These are phyloP conservation scores for Masticophis lateralis DNA, from an alignment of 2,797 vertebrate species.

Conservation along the genomic window DNA sequence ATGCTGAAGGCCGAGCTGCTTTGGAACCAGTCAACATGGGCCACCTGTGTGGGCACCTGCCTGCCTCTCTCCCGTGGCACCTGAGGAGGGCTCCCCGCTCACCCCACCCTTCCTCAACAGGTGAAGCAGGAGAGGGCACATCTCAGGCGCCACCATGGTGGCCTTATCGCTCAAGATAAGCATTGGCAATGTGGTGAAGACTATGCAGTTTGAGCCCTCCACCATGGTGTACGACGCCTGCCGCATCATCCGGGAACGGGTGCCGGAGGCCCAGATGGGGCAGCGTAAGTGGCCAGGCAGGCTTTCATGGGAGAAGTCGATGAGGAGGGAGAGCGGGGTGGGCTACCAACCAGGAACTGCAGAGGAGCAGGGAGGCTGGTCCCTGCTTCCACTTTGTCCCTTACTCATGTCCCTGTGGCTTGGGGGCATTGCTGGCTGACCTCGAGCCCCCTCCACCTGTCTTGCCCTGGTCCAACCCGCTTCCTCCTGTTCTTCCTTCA, in stretches of 20 bases:
- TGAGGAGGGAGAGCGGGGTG: not conserved
- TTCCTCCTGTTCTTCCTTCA: conserved; percentile 62
- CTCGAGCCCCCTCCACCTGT: not conserved
- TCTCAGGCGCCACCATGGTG: conserved; percentile 84
- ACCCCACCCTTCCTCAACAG: conserved; percentile 32
- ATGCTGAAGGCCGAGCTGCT: not conserved
- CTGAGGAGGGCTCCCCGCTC: not conserved
- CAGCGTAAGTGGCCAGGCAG: conserved; percentile 82
- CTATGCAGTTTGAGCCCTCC: conserved; percentile 98
- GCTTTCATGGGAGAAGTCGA: not conserved
- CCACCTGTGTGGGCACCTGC: not conserved
- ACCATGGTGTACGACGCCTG: conserved; percentile 97
- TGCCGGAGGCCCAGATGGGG: conserved; percentile 90
- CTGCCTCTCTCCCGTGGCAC: not conserved
- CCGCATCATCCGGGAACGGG: conserved; percentile 91
- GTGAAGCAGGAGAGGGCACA: conserved; percentile 64
- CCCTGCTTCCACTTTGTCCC: not conserved
- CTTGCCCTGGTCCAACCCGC: not conserved
- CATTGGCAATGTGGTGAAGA: conserved; percentile 97
- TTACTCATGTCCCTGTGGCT: not conserved
- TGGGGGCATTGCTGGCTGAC: not conserved
- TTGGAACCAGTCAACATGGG: not conserved
- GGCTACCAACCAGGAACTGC: not conserved
- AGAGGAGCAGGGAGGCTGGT: not conserved
- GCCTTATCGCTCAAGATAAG: conserved; percentile 96